A percentile compares a stretch with the other conserved stretches of the same genome.
Evolutionary conservation across 2,113 vertebrate species (phyloP).

Genomic region (Podocnemis expansa): DNA sequence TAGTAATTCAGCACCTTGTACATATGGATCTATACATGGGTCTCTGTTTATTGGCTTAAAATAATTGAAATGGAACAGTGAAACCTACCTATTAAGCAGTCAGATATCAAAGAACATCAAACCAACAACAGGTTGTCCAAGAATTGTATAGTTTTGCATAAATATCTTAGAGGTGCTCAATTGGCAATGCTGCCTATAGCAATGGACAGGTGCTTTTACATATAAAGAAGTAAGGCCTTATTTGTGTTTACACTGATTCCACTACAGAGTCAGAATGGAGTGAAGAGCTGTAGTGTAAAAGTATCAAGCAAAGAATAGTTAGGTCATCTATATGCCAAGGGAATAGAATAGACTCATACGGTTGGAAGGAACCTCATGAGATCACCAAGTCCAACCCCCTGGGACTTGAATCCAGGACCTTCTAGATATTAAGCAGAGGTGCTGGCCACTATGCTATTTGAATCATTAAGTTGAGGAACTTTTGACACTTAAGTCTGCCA

Average conservation of each 20-base stretch:
- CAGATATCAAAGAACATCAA: not conserved
- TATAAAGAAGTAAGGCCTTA: fast-evolving
- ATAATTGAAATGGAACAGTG: not conserved
- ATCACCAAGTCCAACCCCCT: no score
- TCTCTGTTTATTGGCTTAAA: not conserved
- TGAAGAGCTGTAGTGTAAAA: not conserved
- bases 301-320: not conserved
- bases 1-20: not conserved
- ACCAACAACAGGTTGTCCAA: not conserved
- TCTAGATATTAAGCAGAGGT: no score
- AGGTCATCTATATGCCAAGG: not conserved
- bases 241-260: not conserved
- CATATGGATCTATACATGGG: not conserved
- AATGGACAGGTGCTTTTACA: not conserved
- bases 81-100: not conserved
- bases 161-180: not conserved
- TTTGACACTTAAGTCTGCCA: not conserved
- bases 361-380: no score
- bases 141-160: not conserved
- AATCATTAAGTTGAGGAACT: not conserved
- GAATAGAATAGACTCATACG: no score
- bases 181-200: not conserved
- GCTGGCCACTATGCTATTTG: no score
- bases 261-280: not conserved
- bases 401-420: no score